Percentiles rank a stretch among this genome's conserved stretches.
These are phyloP conservation scores for Enteromius afrohamiltoni DNA, from an alignment of 2,797 vertebrate species.

Conservation along the genomic window DNA sequence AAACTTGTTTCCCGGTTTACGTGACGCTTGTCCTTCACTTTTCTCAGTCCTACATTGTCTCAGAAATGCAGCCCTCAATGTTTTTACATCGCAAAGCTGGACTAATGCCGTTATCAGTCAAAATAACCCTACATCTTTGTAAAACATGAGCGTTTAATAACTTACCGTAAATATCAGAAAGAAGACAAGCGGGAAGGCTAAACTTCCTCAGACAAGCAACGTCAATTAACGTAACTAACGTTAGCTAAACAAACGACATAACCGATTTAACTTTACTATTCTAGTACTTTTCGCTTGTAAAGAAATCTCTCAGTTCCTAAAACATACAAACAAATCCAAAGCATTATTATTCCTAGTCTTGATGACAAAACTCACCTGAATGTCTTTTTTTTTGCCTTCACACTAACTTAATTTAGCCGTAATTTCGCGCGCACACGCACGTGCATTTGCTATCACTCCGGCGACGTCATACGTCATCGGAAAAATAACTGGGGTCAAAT, in stretches of 20 bases:
- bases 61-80: background rate
- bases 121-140: background rate
- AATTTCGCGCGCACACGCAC: background rate
- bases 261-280: background rate
- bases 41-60: background rate
- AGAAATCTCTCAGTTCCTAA: background rate
- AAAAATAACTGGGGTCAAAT: constrained; percentile 25
- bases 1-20: background rate
- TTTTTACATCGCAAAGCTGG: background rate
- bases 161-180: background rate
- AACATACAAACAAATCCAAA: background rate
- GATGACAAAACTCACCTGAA: constrained; percentile 26
- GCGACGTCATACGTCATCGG: constrained; percentile 30
- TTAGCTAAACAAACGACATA: background rate
- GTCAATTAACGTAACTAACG: background rate
- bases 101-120: background rate
- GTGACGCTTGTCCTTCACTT: background rate
- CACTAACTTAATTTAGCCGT: background rate
- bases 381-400: background rate
- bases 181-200: background rate
- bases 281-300: background rate
- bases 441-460: background rate
- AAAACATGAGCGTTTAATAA: background rate
- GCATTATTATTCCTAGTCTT: background rate
- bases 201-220: background rate